Conservation (phyloP, 2,113 vertebrate species). For the Microtus pennsylvanicus region DNA sequence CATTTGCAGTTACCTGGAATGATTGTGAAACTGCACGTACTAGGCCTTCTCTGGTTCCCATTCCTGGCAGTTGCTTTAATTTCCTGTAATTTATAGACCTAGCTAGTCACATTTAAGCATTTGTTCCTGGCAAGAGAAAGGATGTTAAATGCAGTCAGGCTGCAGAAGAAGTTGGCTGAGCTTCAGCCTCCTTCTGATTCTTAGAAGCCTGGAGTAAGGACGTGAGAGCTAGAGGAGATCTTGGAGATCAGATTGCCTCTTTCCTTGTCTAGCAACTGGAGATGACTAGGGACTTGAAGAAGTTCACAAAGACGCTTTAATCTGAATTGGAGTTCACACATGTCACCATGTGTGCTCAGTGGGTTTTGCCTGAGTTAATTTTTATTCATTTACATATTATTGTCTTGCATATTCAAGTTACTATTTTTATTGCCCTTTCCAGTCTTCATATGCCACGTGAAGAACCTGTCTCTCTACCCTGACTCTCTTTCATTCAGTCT, state of each 20-base stretch:
- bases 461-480: not conserved
- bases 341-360: not conserved
- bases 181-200: conserved; percentile 20
- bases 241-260: not conserved
- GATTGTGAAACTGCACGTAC: not conserved
- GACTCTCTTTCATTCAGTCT: not conserved
- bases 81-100: conserved; percentile 63
- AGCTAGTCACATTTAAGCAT: conserved; percentile 45
- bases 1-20: not conserved
- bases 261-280: not conserved
- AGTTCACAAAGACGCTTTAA: not conserved
- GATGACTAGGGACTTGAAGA: not conserved
- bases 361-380: not conserved
- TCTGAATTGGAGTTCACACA: not conserved
- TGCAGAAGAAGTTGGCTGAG: conserved; percentile 35
- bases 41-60: conserved; percentile 1
- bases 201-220: not conserved
- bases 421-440: not conserved
- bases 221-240: not conserved
- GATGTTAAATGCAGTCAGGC: conserved; percentile 45
- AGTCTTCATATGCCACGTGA: not conserved
- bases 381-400: not conserved
- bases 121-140: conserved; percentile 53
- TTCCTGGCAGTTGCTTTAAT: conserved; percentile 53
- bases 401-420: not conserved